Base-by-base conservation (phyloP, 2,797 vertebrate genomes). In the Selene dorsalis region DNA sequence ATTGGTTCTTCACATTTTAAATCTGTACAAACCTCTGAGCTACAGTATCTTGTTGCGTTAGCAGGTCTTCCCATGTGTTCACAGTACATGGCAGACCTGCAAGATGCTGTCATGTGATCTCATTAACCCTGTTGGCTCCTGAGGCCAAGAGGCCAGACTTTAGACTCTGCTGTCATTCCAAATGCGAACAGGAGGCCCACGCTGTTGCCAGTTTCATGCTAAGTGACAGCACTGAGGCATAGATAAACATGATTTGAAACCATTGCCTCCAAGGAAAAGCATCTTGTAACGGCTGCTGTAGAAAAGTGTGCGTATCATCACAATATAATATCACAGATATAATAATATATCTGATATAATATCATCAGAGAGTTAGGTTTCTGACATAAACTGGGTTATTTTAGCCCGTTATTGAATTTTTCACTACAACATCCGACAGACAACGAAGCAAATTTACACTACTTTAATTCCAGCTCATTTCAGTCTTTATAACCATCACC, bases 141-240 rank as follows among this genome's bases (percentile, higher is more conserved):
- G 45, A 82, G 82, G 85, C 87, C 84, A 71, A 74, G 64, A 65
- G 82, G 84, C 61, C 90, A 91, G 90, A 86, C 79, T 67, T 79
- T 30, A 3, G 53, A 71, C 71, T 86, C 85, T 57, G 80, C 73
- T 74, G 73, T 80, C 73, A n/a, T 35, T 86, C 79, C 75, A 69
- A 79, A 85, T 80, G 82, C 80, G 85, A 91, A 89, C 87, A 88
- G 77, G 62, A 83, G 47, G 68, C 86, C 75, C n/a, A 84, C 86
- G 74, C 79, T 84, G 88, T 73, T 81, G 87, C 61, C 74, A 66
- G 43, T 61, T 75, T 80, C 88, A 81, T 66, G 81, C 84, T 79
- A 86, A 64, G 84, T 56, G 69, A 72, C 28, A 17, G 56, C 67
- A 47, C 75, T 22, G 65, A 84, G 43, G 69, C 69, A 30, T 30